Evolutionary conservation across 2,888 invertebrate species (phyloP).

Genomic region (Acanthosepion lycidas): DNA sequence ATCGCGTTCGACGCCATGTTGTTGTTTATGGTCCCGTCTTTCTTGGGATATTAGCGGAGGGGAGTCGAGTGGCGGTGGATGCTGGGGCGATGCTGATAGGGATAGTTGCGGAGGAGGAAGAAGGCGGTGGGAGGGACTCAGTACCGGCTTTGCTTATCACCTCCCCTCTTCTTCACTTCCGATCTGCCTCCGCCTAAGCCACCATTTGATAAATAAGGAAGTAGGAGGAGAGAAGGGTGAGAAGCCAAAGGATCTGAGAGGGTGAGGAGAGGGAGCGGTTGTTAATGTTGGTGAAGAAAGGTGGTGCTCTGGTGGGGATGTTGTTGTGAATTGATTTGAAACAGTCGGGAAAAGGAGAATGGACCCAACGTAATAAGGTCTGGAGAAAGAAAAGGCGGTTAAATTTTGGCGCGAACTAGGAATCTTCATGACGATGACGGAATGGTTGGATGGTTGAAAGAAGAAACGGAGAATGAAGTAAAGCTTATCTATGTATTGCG

Average conservation of each 20-base stretch:
- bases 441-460: no score
- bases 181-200: background rate
- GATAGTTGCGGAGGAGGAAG: background rate
- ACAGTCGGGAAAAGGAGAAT: no score
- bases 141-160: background rate
- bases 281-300: background rate
- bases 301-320: no score
- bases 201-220: background rate
- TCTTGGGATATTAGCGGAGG: background rate
- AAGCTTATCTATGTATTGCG: no score
- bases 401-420: no score
- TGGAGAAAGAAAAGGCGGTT: no score
- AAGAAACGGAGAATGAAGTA: no score
- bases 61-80: background rate
- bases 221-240: background rate
- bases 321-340: no score
- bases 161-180: background rate
- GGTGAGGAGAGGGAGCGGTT: no score
- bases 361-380: no score
- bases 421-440: no score
- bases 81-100: background rate
- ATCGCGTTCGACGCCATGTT: background rate
- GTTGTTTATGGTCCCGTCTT: conserved; percentile 33
- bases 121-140: background rate
- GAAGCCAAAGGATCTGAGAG: no score